These are phyloP conservation scores for Heliocidaris tuberculata DNA, from an alignment of 35 echinoderm and acorn worm genomes.

Conservation along the genomic window DNA sequence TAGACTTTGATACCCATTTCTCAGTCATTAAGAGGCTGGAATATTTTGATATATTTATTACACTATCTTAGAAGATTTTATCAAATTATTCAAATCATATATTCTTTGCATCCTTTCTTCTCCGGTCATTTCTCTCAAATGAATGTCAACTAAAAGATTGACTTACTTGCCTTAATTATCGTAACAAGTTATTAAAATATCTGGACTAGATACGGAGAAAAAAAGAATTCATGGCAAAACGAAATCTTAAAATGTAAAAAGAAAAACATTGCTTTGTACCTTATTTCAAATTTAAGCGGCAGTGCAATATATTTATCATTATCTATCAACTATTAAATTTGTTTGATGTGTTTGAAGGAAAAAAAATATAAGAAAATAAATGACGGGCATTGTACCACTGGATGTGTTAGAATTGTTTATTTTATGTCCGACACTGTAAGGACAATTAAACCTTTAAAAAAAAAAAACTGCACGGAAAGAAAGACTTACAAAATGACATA, in stretches of 20 bases:
- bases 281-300: neutral
- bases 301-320: constrained; percentile 5
- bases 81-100: neutral
- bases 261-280: neutral
- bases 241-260: neutral
- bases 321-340: neutral
- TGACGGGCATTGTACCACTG: neutral
- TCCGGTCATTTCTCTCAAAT: neutral
- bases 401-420: neutral
- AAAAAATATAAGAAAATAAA: neutral
- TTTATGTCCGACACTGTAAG: neutral
- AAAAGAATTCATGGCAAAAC: no score
- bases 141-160: neutral
- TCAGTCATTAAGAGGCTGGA: neutral
- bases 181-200: no score
- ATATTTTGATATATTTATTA: neutral
- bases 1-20: neutral
- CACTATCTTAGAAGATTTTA: neutral
- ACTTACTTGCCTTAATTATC: neutral
- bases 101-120: neutral
- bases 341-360: neutral
- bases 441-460: neutral
- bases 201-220: no score
- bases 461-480: neutral
- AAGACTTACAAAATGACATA: no score